Percentiles rank a stretch among this genome's conserved stretches.
These are phyloP conservation scores for Dreissena rostriformis DNA, from an alignment of 1,140 invertebrate species.

Conservation along the genomic window DNA sequence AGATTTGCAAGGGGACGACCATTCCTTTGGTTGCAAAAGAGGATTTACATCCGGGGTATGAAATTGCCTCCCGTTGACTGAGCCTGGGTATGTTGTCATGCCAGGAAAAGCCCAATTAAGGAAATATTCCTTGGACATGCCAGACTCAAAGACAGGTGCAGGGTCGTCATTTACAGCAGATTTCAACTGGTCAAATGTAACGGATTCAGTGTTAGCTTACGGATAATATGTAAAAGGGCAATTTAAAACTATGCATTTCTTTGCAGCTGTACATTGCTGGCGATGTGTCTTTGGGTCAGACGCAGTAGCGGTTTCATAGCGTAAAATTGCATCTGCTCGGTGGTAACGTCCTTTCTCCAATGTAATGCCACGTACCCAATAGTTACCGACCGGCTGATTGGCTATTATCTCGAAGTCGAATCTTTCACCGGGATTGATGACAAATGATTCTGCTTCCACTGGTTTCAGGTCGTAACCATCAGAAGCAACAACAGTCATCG, in stretches of 20 bases:
- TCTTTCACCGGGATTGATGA: constrained; percentile 86
- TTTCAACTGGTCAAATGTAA: constrained; percentile 60
- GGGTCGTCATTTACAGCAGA: constrained; percentile 51
- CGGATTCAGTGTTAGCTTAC: constrained; percentile 57
- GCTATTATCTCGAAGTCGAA: constrained; percentile 92
- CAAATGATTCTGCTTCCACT: constrained; percentile 82
- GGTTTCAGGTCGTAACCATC: constrained; percentile 92
- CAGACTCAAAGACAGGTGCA: constrained; percentile 31
- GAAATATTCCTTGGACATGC: constrained; percentile 67
- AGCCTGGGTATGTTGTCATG: constrained; percentile 60
- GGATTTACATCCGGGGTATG: constrained; percentile 64
- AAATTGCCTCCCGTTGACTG: constrained; percentile 71
- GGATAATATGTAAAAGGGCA: constrained; percentile 73
- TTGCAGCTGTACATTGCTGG: constrained; percentile 49
- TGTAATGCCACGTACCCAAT: constrained; percentile 89
- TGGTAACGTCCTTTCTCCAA: constrained; percentile 58
- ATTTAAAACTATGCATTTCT: constrained; percentile 68
- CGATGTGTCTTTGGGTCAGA: constrained; percentile 83
- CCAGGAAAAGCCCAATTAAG: constrained; percentile 77
- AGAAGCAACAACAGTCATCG: constrained; percentile 88
- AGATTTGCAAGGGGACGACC: constrained; percentile 57
- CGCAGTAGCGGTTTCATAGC: constrained; percentile 87
- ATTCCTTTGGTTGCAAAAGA: constrained; percentile 67
- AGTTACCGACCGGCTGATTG: constrained; percentile 87
- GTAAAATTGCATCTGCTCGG: constrained; percentile 85